phyloP scores from a whole-genome alignment of 2,888 invertebrate genomes.

The Erebia ligea region DNA sequence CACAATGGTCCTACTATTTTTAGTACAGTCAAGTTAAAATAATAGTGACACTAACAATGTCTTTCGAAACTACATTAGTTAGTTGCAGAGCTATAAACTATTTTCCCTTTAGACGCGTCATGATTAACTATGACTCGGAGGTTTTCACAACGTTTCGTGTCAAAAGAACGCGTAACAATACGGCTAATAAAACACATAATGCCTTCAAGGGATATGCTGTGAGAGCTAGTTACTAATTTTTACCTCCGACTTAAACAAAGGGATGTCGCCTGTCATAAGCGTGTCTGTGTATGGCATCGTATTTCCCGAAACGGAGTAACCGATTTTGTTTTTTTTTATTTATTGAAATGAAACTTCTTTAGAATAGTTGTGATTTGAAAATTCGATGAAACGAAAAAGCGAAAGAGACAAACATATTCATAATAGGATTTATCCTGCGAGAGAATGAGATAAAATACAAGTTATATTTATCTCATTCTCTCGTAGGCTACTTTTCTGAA shows the following conservation, averaged over 20 bases:
- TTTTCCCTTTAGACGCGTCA: constrained; percentile 17
- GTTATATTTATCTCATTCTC: too few species aligned
- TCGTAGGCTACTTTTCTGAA: too few species aligned
- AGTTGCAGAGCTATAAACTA: constrained; percentile 13
- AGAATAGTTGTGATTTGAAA: too few species aligned
- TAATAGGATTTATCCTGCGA: too few species aligned
- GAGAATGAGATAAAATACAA: too few species aligned
- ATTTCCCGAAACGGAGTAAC: too few species aligned
- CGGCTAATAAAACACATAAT: constrained; percentile 24
- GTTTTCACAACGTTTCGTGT: constrained; percentile 23
- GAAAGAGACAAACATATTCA: too few species aligned
- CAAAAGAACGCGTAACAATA: constrained; percentile 26
- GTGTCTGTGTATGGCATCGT: too few species aligned
- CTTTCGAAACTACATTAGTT: constrained; percentile 1
- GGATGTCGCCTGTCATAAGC: too few species aligned
- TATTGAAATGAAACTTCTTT: too few species aligned
- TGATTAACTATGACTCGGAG: constrained; percentile 19
- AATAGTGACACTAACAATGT: background rate
- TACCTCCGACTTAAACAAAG: background rate
- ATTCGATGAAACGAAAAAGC: too few species aligned
- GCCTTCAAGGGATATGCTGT: constrained; percentile 7
- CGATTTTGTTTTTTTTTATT: too few species aligned
- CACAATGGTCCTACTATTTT: background rate
- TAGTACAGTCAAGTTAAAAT: background rate
- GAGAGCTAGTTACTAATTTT: background rate